phyloP scores from a whole-genome alignment of 1,140 invertebrate species.

The Drosophila neocordata region DNA sequence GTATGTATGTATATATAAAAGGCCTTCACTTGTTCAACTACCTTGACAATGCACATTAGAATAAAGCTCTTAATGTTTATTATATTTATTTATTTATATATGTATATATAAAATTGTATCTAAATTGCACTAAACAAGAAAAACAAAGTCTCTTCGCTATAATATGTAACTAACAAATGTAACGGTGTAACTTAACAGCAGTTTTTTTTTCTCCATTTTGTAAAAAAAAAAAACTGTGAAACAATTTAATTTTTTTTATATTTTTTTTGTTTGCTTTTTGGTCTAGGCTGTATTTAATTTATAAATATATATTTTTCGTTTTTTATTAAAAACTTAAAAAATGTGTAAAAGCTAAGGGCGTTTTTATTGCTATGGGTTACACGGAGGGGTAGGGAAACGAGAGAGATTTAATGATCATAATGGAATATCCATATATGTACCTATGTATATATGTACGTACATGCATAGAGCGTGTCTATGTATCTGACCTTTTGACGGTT shows the following conservation, averaged over 20 bases:
- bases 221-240: background rate
- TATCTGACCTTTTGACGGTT: slow-evolving; percentile 55
- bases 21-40: slow-evolving; percentile 1
- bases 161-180: slow-evolving; percentile 44
- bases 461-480: slow-evolving; percentile 24
- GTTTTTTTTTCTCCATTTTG: background rate
- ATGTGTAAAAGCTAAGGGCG: background rate
- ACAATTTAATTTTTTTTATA: background rate
- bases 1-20: background rate
- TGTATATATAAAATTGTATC: slow-evolving; percentile 18
- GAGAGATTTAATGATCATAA: background rate
- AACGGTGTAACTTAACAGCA: slow-evolving; percentile 15
- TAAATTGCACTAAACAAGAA: slow-evolving; percentile 62
- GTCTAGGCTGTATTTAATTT: slow-evolving; percentile 70
- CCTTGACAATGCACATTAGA: slow-evolving; percentile 13
- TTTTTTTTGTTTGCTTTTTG: slow-evolving; percentile 47
- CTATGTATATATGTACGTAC: background rate
- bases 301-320: background rate
- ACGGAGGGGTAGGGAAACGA: background rate
- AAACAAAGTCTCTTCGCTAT: slow-evolving; percentile 59
- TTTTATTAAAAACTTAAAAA: background rate
- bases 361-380: background rate
- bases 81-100: background rate
- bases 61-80: slow-evolving; percentile 10
- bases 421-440: slow-evolving; percentile 37